Percentiles rank a stretch among this genome's conserved stretches.
phyloP scores from a whole-genome alignment of 2,113 vertebrate genomes.

The Micromys minutus region DNA sequence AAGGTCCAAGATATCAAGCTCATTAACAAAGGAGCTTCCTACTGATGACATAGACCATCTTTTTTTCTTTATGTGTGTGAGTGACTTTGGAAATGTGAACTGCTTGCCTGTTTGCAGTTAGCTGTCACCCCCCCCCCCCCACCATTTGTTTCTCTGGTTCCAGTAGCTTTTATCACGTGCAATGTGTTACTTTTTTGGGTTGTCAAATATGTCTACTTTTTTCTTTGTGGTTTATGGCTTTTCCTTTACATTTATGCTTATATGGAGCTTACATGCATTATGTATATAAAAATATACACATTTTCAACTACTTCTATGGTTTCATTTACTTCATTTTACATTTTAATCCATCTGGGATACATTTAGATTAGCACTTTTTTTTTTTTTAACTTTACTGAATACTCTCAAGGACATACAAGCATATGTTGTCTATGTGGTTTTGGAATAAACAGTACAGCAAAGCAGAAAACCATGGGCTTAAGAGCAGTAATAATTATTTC shows the following conservation, averaged over 20 bases:
- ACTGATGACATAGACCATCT: not conserved
- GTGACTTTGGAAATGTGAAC: not conserved
- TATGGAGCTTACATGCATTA: constrained; percentile 21
- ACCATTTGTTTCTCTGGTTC: not conserved
- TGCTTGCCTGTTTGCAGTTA: not conserved
- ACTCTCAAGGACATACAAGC: not conserved
- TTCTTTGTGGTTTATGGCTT: constrained; percentile 55
- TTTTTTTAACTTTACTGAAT: constrained; percentile 11
- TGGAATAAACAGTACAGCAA: constrained; percentile 3
- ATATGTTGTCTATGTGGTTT: not conserved
- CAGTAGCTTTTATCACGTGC: not conserved
- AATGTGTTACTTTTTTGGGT: constrained; percentile 24
- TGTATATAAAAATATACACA: constrained; percentile 50
- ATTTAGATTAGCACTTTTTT: constrained; percentile 46
- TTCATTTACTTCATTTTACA: constrained; percentile 65
- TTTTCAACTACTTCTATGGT: constrained; percentile 58
- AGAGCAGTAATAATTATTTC: constrained; percentile 12
- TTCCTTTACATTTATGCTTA: constrained; percentile 54
- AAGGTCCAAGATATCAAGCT: not conserved
- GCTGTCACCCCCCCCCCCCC: not conserved
- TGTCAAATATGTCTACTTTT: constrained; percentile 35
- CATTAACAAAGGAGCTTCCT: not conserved
- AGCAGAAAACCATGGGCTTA: constrained; percentile 34
- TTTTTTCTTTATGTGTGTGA: not conserved
- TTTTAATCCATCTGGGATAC: constrained; percentile 72